A percentile compares a stretch with the other conserved stretches of the same genome.
phyloP scores from a whole-genome alignment of 2,113 vertebrate genomes.

The Machaerirhynchus nigripectus region DNA sequence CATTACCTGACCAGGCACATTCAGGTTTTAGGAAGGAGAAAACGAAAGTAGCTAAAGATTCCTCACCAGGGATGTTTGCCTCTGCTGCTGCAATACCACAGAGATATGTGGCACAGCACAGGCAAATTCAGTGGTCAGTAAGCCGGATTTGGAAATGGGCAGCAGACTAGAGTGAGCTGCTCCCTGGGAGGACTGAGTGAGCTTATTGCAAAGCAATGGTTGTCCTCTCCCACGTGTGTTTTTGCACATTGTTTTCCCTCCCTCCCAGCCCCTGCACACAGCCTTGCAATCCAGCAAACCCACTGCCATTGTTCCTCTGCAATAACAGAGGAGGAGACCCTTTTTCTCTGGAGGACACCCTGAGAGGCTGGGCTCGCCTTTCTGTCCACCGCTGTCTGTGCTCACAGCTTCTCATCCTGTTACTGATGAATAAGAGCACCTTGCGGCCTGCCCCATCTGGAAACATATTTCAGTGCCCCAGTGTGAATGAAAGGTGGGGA shows the following conservation, averaged over 20 bases:
- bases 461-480: background rate
- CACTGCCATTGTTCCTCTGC: background rate
- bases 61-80: background rate
- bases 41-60: background rate
- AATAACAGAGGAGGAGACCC: too few species aligned
- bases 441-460: background rate
- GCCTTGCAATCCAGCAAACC: background rate
- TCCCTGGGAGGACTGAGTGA: background rate
- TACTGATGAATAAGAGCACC: background rate
- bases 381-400: rapidly evolving
- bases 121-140: background rate
- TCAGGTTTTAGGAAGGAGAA: background rate
- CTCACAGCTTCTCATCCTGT: background rate
- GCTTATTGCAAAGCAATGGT: rapidly evolving
- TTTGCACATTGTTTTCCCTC: background rate
- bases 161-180: background rate
- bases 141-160: rapidly evolving
- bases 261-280: background rate
- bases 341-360: background rate
- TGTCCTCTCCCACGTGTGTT: background rate
- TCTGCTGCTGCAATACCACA: background rate
- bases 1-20: background rate
- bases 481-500: background rate
- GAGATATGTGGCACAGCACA: background rate
- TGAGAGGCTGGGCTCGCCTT: background rate